Evolutionary conservation across 1,140 invertebrate species (phyloP).

Genomic region (Brachionus asplanchnoidis): DNA sequence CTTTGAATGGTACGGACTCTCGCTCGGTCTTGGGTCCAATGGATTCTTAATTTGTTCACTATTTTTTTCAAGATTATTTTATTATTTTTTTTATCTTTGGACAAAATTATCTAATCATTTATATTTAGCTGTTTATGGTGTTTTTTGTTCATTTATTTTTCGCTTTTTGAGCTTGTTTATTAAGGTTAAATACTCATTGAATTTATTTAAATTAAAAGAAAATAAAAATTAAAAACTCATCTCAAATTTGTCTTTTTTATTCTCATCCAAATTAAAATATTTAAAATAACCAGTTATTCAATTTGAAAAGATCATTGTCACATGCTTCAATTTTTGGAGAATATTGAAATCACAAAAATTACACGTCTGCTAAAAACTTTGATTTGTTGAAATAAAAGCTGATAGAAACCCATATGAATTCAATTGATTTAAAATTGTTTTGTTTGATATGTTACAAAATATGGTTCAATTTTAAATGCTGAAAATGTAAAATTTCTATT

Average conservation of each 20-base stretch:
- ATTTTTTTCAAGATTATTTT: not conserved
- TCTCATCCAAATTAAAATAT: too few species aligned
- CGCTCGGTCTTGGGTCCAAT: not conserved
- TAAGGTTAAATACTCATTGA: not conserved
- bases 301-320: too few species aligned
- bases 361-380: too few species aligned
- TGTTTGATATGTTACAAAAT: too few species aligned
- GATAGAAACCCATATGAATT: too few species aligned
- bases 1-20: not conserved
- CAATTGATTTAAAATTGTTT: too few species aligned
- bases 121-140: not conserved
- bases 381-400: too few species aligned
- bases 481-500: too few species aligned
- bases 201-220: not conserved
- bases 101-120: not conserved
- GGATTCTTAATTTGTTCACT: not conserved
- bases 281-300: too few species aligned
- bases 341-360: too few species aligned
- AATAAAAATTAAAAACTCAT: not conserved
- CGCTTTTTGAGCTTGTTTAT: not conserved
- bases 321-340: too few species aligned
- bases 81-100: not conserved
- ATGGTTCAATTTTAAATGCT: too few species aligned
- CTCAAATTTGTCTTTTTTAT: not conserved
- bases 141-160: slow-evolving; percentile 1